Percentiles rank a stretch among this genome's conserved stretches.
Conservation (phyloP, 1,140 invertebrate genomes). For the Neodiprion pinetum region DNA sequence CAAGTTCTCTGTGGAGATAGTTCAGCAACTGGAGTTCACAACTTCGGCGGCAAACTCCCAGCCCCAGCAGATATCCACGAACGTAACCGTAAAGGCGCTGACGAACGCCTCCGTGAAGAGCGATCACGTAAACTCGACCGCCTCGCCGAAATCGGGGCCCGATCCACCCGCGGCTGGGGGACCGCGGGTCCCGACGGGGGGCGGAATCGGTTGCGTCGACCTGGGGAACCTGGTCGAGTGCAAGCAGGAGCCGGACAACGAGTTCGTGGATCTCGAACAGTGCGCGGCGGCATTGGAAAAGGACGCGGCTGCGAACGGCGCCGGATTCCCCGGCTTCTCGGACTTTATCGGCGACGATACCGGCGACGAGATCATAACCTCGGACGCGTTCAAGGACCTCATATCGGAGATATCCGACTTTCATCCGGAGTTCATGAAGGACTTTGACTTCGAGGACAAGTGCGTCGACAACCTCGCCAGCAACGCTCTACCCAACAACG, state of each 20-base stretch:
- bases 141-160: constrained; percentile 61
- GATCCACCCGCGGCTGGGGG: constrained; percentile 42
- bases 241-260: constrained; percentile 84
- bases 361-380: constrained; percentile 79
- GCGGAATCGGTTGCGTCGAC: constrained; percentile 55
- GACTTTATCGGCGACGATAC: constrained; percentile 83
- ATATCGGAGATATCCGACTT: constrained; percentile 87
- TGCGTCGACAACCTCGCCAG: constrained; percentile 46
- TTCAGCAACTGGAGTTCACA: constrained; percentile 87
- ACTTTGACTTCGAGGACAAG: constrained; percentile 79
- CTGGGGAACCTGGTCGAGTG: constrained; percentile 76
- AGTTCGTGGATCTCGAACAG: constrained; percentile 82
- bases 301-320: constrained; percentile 74
- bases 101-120: constrained; percentile 84
- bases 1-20: constrained; percentile 90
- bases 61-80: constrained; percentile 89
- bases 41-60: constrained; percentile 81
- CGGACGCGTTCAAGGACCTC: constrained; percentile 86
- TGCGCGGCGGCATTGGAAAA: constrained; percentile 82
- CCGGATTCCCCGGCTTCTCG: constrained; percentile 77
- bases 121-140: constrained; percentile 63
- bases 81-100: constrained; percentile 89
- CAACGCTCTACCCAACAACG: constrained; percentile 47
- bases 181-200: constrained; percentile 35
- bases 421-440: constrained; percentile 82